These are phyloP conservation scores for Salvator merianae DNA, from an alignment of 2,113 vertebrate species.

Conservation along the genomic window DNA sequence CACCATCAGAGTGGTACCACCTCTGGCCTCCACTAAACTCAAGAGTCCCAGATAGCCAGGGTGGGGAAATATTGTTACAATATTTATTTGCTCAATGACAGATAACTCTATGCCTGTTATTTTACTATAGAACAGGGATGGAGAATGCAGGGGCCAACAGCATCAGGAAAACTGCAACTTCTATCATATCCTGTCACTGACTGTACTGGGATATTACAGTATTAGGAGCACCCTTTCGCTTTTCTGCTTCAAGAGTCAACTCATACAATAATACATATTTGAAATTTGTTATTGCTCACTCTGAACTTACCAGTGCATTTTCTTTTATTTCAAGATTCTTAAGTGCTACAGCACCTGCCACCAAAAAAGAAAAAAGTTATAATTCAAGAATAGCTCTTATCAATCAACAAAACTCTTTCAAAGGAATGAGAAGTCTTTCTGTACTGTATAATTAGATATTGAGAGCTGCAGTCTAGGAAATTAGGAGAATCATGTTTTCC, in stretches of 20 bases:
- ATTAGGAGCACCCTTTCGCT: background rate
- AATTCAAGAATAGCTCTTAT: background rate
- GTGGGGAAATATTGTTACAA: too few relatives aligned
- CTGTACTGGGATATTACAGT: background rate
- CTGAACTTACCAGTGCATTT: slow-evolving; percentile 92
- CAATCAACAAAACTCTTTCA: background rate
- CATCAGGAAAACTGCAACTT: background rate
- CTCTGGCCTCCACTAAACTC: too few relatives aligned
- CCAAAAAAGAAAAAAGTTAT: slow-evolving; percentile 22
- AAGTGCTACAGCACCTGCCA: slow-evolving; percentile 87
- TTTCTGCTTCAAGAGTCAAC: background rate
- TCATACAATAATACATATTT: slow-evolving; percentile 5
- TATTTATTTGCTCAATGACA: background rate
- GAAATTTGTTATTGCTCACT: slow-evolving; percentile 31
- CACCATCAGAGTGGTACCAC: too few relatives aligned
- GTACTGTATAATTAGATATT: background rate
- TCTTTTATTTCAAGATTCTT: slow-evolving; percentile 97
- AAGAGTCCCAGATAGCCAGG: too few relatives aligned
- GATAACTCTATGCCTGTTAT: background rate
- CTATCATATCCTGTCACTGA: background rate
- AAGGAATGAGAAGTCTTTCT: background rate
- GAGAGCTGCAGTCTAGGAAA: too few relatives aligned
- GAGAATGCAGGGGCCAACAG: background rate
- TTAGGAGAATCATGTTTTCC: too few relatives aligned
- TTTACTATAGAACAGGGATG: background rate